Conservation (phyloP, 2,113 vertebrate genomes). For the Pomatorhinus ruficollis region DNA sequence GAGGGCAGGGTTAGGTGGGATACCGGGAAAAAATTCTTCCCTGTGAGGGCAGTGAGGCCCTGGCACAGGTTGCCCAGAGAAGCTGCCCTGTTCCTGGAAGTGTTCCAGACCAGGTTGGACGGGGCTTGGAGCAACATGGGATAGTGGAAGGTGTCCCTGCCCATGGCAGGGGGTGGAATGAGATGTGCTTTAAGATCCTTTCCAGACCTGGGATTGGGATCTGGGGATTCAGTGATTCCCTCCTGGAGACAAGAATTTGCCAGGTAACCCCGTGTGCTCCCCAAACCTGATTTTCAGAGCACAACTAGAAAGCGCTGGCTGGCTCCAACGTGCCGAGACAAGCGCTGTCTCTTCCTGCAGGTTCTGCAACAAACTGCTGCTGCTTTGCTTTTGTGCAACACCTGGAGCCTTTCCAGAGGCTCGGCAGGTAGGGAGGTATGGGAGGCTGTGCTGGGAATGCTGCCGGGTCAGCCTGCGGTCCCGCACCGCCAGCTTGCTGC, state of each 20-base stretch:
- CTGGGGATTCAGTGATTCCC: not conserved
- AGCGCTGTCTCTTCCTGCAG: not conserved
- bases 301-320: not conserved
- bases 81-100: not conserved
- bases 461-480: accelerated
- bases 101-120: accelerated
- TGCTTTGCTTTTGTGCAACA: constrained; percentile 20
- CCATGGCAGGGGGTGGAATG: accelerated
- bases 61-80: not conserved
- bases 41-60: not conserved
- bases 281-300: not conserved
- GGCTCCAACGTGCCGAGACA: not conserved
- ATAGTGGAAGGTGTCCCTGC: accelerated
- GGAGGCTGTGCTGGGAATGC: accelerated
- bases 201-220: no score
- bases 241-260: not conserved
- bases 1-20: not conserved
- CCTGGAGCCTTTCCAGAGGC: constrained; percentile 13
- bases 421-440: not conserved
- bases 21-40: not conserved
- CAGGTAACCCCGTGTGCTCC: not conserved
- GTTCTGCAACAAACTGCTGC: not conserved
- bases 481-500: accelerated
- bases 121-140: not conserved
- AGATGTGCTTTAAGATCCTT: accelerated